Evolutionary conservation across 2,888 invertebrate genomes (phyloP), one percentile per base, ranked within the genome.

Genomic region (Diplolepis rosae): DNA sequence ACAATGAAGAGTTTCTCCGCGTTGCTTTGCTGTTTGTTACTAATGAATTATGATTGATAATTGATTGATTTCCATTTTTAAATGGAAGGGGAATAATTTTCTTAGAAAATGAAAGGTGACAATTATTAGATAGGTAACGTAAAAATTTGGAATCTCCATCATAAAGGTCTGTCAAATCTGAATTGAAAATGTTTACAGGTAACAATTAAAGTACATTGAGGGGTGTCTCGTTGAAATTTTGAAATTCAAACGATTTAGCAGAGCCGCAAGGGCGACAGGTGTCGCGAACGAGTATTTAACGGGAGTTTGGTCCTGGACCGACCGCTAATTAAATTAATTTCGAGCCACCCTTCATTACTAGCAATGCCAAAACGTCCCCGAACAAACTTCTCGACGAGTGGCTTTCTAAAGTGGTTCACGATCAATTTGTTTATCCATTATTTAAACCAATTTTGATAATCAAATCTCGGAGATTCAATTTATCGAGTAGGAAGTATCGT

Each of bases 281-380:
- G 88, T 84, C 82, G 82, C 80, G 80, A 88, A 88, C 81, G 87
- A 83, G 83, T 78, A 83, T 87, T 85, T 84, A 80, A 86, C 82
- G 73, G 72, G 79, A 86, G 82, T 85, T 86, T 80, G 76, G 79
- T 77, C 76, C 79, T 81, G 79, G 80, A 79, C 79, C 86, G 79
- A 86, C 87, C 87, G 81, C 87, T 87, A 87, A 88, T 88, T 88
- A 85, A 87, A 87, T 87, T 87, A 88, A 88, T 88, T 86, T 68
- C 22, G 24, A 66, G 52, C 68, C 69, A 24, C 66, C 54, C 72
- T 52, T 28, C 15, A 52, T 52, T 52, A 52, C 11, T n/a, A 66
- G 68, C 24, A 52, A 52, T 18, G 65, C 15, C 52, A 7, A 22
- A 32, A 50, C 30, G 69, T 42, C 27, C 24, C 24, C 27, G 51